These are phyloP conservation scores for Alligator sinensis DNA, from an alignment of 2,113 vertebrate genomes.

Conservation along the genomic window DNA sequence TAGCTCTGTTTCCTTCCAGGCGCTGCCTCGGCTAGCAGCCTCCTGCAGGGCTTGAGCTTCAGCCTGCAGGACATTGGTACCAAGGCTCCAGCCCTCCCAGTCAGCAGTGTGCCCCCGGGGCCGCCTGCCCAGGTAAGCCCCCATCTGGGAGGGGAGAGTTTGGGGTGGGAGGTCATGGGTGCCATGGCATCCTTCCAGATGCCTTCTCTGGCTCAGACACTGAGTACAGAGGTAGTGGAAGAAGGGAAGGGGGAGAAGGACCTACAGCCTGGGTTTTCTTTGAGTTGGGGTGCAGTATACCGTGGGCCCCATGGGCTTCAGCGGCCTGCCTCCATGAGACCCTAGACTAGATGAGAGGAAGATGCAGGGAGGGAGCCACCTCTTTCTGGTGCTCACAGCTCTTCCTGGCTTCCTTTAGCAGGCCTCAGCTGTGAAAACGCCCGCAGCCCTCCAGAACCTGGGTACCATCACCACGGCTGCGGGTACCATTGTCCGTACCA, in stretches of 20 bases:
- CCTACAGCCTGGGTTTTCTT: no score
- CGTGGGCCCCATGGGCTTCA: no score
- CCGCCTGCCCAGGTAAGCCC: slow-evolving; percentile 77
- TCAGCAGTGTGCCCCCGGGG: slow-evolving; percentile 62
- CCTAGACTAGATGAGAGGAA: not conserved
- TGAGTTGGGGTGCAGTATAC: no score
- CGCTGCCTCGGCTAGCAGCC: slow-evolving; percentile 93
- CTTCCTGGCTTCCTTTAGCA: slow-evolving; percentile 42
- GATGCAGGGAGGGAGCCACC: not conserved
- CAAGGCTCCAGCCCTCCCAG: slow-evolving; percentile 86
- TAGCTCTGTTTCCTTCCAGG: slow-evolving; percentile 70
- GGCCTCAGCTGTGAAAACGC: slow-evolving; percentile 82
- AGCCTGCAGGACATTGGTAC: slow-evolving; percentile 95
- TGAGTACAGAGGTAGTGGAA: no score
- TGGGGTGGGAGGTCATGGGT: no score
- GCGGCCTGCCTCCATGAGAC: no score
- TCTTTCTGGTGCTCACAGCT: not conserved
- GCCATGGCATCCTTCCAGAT: not conserved
- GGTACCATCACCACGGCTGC: slow-evolving; percentile 80
- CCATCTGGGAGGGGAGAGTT: no score
- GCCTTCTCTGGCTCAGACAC: no score
- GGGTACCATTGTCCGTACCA: slow-evolving; percentile 87
- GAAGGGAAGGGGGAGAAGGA: no score
- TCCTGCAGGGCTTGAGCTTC: slow-evolving; percentile 97
- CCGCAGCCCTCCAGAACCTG: slow-evolving; percentile 82